Conservation (phyloP, 2,797 vertebrate species). For the Mus spretus region DNA sequence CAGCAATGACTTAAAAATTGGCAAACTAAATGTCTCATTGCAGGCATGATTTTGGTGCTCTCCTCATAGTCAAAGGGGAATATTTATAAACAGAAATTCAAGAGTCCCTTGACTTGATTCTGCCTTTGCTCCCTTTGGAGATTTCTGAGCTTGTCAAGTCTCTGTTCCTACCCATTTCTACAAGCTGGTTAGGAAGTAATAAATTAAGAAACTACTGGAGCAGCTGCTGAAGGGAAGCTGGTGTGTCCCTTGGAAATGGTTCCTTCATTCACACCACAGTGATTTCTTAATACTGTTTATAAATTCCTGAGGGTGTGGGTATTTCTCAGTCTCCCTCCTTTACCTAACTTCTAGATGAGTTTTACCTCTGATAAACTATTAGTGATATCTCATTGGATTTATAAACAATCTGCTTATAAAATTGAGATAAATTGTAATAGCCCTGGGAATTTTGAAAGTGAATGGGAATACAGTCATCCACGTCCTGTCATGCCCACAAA, state of each 20-base stretch:
- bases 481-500: neutral
- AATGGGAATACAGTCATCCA: neutral
- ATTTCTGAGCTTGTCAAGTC: neutral
- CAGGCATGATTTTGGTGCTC: neutral
- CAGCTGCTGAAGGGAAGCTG: neutral
- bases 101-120: neutral
- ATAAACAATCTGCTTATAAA: neutral
- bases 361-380: neutral
- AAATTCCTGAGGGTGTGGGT: neutral
- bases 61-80: neutral
- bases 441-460: neutral
- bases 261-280: neutral
- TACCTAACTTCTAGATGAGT: neutral
- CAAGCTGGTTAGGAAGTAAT: neutral
- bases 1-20: neutral
- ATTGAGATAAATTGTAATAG: neutral
- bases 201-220: neutral
- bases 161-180: constrained; percentile 33
- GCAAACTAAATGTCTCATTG: neutral
- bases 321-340: neutral
- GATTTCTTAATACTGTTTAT: neutral
- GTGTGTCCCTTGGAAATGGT: neutral
- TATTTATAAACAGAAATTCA: neutral
- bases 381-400: neutral
- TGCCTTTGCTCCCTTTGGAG: neutral